These are phyloP conservation scores for Lithophane socia DNA, from an alignment of 2,888 invertebrate genomes.

Conservation along the genomic window DNA sequence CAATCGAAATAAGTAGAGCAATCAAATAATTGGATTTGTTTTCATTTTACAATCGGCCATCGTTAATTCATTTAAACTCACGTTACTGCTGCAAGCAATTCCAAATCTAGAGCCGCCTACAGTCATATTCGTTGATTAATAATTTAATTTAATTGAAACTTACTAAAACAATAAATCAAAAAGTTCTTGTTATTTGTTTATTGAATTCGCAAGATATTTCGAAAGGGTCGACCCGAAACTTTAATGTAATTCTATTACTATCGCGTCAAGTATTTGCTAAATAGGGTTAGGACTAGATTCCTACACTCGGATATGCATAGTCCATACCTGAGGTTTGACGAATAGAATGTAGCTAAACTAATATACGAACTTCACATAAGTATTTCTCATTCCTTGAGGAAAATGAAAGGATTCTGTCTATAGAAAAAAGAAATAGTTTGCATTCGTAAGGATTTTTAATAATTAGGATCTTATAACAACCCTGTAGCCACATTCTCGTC, in stretches of 20 bases:
- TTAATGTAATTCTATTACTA: slow-evolving; percentile 35
- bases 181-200: slow-evolving; percentile 57
- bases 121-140: slow-evolving; percentile 53
- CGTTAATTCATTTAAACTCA: slow-evolving; percentile 47
- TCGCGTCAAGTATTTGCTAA: slow-evolving; percentile 19
- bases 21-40: slow-evolving; percentile 48
- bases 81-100: slow-evolving; percentile 56
- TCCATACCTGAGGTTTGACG: slow-evolving; percentile 11
- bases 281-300: slow-evolving; percentile 29
- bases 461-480: neutral
- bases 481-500: neutral
- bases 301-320: slow-evolving; percentile 15
- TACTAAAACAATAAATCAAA: slow-evolving; percentile 53
- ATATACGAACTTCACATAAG: too few species aligned
- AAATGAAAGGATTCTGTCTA: neutral
- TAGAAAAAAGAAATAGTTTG: neutral
- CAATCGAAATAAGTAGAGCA: slow-evolving; percentile 51
- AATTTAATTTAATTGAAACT: slow-evolving; percentile 59
- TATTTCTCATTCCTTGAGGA: neutral
- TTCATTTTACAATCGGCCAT: slow-evolving; percentile 40
- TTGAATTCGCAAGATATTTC: slow-evolving; percentile 32
- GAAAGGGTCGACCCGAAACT: slow-evolving; percentile 42
- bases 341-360: neutral
- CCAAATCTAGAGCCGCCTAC: slow-evolving; percentile 57
- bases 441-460: too few species aligned